A percentile compares a stretch with the other conserved stretches of the same genome.
Evolutionary conservation across 2,888 invertebrate species (phyloP).

Genomic region (Petrophora chlorosata): DNA sequence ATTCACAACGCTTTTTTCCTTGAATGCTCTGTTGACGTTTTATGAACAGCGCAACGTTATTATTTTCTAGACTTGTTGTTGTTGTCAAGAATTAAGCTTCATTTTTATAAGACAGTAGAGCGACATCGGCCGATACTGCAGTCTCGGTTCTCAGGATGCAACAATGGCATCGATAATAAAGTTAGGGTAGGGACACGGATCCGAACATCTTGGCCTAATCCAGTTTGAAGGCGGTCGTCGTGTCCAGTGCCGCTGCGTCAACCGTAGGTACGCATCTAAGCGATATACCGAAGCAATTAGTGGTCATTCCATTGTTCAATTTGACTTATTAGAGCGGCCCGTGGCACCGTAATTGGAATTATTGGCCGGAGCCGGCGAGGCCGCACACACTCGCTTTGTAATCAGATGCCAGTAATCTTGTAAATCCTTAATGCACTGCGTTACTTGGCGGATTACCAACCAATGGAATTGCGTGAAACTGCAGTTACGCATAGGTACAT

Average conservation of each 20-base stretch:
- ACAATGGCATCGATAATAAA: constrained; percentile 3
- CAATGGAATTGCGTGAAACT: too few relatives aligned
- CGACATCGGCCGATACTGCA: constrained; percentile 1
- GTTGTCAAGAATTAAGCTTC: constrained; percentile 8
- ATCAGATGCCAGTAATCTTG: constrained; percentile 45
- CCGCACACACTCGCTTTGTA: constrained; percentile 43
- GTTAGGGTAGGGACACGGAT: constrained; percentile 14
- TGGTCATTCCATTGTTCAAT: constrained; percentile 69
- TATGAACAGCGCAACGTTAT: not conserved
- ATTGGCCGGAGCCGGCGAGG: constrained; percentile 47
- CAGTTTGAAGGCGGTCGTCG: constrained; percentile 23
- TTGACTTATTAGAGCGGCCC: constrained; percentile 69
- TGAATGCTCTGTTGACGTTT: constrained; percentile 16
- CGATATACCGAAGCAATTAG: constrained; percentile 61
- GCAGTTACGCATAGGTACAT: too few relatives aligned
- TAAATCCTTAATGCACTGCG: constrained; percentile 26
- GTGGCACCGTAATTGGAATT: constrained; percentile 66
- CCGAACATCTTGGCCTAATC: constrained; percentile 30
- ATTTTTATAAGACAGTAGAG: constrained; percentile 6
- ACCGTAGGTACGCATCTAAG: constrained; percentile 10
- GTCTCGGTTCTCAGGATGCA: not conserved
- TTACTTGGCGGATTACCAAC: constrained; percentile 7
- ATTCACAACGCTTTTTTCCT: constrained; percentile 9
- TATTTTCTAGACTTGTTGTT: constrained; percentile 8
- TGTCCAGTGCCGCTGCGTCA: not conserved